Base-by-base conservation (phyloP, 2,888 invertebrate species). In the Sinhomidia bicolor region DNA sequence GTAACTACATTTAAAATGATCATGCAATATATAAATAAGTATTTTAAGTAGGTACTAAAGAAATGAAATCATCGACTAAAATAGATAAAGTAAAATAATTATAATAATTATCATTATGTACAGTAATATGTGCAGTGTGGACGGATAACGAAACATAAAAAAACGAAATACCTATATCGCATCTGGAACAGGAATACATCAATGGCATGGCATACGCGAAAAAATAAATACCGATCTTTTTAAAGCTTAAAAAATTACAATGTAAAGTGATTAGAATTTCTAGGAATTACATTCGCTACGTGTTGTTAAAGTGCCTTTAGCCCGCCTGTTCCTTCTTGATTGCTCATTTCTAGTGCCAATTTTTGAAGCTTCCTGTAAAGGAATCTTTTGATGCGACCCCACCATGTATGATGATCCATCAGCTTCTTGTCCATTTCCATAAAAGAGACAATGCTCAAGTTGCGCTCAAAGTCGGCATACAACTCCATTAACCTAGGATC, bases 381-480 rank as follows among this genome's bases (percentile, higher is more conserved):
- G 47, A 89, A 89, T 29, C 20, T 74, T 54, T 89, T 89, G 74
- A 89, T 89, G 9, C 89, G 71, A 23, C 60, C 65, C 89, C 89
- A 89, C 89, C 89, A 89, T 6, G 60, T 12, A 29, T 62, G 32
- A 29, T 29, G 9, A 7, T n/a, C 76, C 65, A 10, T 51, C 10
- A 89, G 82, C 51, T 32, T 68, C 60, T 74, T 20, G 65, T 89
- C 89, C 89, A 89, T 89, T 62, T 85, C 85, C 71, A 80, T 80
- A 41, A 89, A 89, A 9, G 89, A 71, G 17, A 74, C 44, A 41
- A 79, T 85, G 65, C 23, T 60, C 47, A 89, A 41, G 76, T 85
- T 89, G n/a, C 74, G 80, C 36, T 89, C 89, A 62, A 89, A 89
- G 51, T 89, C 76, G 5, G 85, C 89, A 47, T 89, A 89, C 41